phyloP scores from a whole-genome alignment of 2,888 invertebrate species.

The Eupithecia insigniata region DNA sequence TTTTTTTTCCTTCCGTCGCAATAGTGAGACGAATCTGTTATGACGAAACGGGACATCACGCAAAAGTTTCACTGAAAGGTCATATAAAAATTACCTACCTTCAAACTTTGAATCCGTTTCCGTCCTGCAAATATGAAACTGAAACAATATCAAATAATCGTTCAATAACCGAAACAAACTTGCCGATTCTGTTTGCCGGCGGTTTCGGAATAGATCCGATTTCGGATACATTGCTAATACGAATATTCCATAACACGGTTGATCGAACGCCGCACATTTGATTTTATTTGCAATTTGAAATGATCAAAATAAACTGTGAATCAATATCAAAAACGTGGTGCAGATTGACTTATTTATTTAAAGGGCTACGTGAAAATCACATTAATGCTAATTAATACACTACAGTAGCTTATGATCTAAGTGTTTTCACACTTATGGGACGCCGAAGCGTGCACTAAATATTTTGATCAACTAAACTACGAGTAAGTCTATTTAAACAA shows the following conservation, averaged over 20 bases:
- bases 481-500: too few relatives aligned
- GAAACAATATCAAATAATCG: slow-evolving; percentile 51
- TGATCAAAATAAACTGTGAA: background rate
- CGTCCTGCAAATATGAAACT: background rate
- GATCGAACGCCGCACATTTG: background rate
- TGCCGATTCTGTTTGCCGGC: slow-evolving; percentile 58
- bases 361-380: too few relatives aligned
- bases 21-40: background rate
- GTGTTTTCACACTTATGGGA: too few relatives aligned
- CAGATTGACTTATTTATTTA: too few relatives aligned
- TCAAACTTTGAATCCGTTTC: too few relatives aligned
- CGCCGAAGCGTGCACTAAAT: too few relatives aligned
- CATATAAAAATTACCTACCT: too few relatives aligned
- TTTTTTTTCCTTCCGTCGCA: background rate
- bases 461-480: too few relatives aligned
- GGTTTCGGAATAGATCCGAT: slow-evolving; percentile 62
- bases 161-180: slow-evolving; percentile 56
- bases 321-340: background rate
- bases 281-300: background rate
- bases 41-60: background rate
- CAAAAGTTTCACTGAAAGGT: too few relatives aligned
- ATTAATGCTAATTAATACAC: too few relatives aligned
- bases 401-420: too few relatives aligned
- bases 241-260: slow-evolving; percentile 25
- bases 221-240: slow-evolving; percentile 66